A percentile compares a stretch with the other conserved stretches of the same genome.
phyloP scores from a whole-genome alignment of 2,888 invertebrate genomes.

The Mimachlamys varia region DNA sequence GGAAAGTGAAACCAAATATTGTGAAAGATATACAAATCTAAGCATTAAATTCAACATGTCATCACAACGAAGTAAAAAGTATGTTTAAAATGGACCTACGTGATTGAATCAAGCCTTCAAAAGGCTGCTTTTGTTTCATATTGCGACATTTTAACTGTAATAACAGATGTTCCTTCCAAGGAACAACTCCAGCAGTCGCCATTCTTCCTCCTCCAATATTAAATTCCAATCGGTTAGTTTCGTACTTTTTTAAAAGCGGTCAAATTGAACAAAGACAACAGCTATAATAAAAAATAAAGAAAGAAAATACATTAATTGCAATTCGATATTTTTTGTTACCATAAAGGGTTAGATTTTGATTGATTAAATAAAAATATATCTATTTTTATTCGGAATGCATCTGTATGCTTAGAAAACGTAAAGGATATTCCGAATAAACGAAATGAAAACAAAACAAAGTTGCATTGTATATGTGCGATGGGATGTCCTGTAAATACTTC shows the following conservation, averaged over 20 bases:
- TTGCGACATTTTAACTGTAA: conserved; percentile 68
- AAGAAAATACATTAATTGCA: too few relatives aligned
- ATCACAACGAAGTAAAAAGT: background rate
- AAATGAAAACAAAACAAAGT: conserved; percentile 32
- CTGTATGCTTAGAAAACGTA: background rate
- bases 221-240: background rate
- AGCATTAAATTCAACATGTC: background rate
- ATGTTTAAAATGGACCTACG: conserved; percentile 62
- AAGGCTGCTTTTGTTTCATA: conserved; percentile 67
- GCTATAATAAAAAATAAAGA: background rate
- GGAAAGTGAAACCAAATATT: background rate
- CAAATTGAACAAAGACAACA: too few relatives aligned
- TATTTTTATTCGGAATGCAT: background rate
- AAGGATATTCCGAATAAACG: background rate
- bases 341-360: too few relatives aligned
- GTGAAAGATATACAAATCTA: background rate
- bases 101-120: conserved; percentile 68
- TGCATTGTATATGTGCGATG: conserved; percentile 3
- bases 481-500: background rate
- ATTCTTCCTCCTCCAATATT: conserved; percentile 52
- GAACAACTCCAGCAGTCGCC: conserved; percentile 53
- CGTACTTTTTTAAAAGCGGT: background rate
- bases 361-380: too few relatives aligned
- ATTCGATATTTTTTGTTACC: too few relatives aligned
- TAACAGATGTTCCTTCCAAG: conserved; percentile 68